A percentile compares a stretch with the other conserved stretches of the same genome.
Evolutionary conservation across 2,797 vertebrate genomes (phyloP).

Genomic region (Melanotaenia maccullochi): DNA sequence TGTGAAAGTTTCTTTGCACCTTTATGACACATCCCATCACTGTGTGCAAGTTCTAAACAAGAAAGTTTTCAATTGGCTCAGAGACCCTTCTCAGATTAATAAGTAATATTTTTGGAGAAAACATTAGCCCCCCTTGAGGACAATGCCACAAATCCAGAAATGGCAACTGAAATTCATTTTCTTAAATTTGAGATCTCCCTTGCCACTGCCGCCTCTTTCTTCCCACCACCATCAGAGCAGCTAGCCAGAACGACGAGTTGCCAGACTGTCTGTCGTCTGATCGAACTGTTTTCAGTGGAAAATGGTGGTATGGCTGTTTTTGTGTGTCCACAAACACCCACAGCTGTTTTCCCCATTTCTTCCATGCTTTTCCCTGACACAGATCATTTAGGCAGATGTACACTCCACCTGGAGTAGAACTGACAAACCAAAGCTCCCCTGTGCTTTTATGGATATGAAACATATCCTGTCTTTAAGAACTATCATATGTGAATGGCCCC

Average conservation of each 20-base stretch:
- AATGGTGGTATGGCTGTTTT: constrained; percentile 53
- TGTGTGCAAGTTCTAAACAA: background rate
- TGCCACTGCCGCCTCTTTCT: constrained; percentile 47
- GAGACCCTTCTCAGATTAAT: constrained; percentile 19
- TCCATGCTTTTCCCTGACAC: constrained; percentile 46
- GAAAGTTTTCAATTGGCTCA: constrained; percentile 24
- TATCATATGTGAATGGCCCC: constrained; percentile 33
- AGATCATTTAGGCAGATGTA: constrained; percentile 68
- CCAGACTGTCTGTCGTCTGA: constrained; percentile 59
- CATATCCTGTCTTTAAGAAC: constrained; percentile 59
- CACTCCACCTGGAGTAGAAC: constrained; percentile 63
- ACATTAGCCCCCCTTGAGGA: constrained; percentile 13
- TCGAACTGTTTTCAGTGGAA: constrained; percentile 56
- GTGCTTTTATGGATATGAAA: constrained; percentile 58
- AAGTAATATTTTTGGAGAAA: constrained; percentile 20
- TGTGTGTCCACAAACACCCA: constrained; percentile 43
- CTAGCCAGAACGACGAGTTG: constrained; percentile 48
- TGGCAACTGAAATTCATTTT: constrained; percentile 28
- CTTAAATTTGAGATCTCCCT: constrained; percentile 37
- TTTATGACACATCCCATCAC: constrained; percentile 8
- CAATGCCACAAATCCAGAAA: constrained; percentile 52
- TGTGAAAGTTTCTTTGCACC: constrained; percentile 12
- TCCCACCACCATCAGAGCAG: constrained; percentile 37
- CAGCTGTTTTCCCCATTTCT: constrained; percentile 72
- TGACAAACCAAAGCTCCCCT: constrained; percentile 50